phyloP scores from a whole-genome alignment of 2,113 vertebrate species.

The Opisthocomus hoazin region DNA sequence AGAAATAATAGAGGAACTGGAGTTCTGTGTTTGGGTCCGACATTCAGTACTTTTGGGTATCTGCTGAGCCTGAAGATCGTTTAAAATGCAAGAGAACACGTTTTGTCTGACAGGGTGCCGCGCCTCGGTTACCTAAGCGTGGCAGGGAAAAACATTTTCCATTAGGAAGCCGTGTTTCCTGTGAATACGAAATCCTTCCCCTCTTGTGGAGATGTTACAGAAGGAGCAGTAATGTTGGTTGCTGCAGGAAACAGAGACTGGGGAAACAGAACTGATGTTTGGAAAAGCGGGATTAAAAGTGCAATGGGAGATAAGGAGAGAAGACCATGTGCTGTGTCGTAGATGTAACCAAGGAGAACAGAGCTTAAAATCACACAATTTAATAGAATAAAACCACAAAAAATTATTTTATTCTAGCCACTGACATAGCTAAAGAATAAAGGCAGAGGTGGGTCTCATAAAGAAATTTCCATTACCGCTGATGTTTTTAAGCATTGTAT shows the following conservation, averaged over 20 bases:
- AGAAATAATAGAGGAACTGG: not conserved
- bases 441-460: not conserved
- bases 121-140: not conserved
- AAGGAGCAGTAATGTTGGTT: not conserved
- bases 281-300: not conserved
- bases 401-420: not conserved
- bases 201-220: not conserved
- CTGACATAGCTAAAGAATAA: not conserved
- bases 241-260: not conserved
- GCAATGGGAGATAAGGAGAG: not conserved
- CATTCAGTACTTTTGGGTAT: not conserved
- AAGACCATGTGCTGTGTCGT: not conserved
- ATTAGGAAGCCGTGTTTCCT: not conserved
- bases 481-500: not conserved
- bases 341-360: not conserved
- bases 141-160: not conserved
- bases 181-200: not conserved
- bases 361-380: not conserved
- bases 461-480: constrained; percentile 33
- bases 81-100: not conserved
- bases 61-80: not conserved
- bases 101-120: not conserved
- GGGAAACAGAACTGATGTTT: not conserved
- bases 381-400: not conserved
- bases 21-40: not conserved